Conservation (phyloP, 2,797 vertebrate genomes). For the Enoplosus armatus region DNA sequence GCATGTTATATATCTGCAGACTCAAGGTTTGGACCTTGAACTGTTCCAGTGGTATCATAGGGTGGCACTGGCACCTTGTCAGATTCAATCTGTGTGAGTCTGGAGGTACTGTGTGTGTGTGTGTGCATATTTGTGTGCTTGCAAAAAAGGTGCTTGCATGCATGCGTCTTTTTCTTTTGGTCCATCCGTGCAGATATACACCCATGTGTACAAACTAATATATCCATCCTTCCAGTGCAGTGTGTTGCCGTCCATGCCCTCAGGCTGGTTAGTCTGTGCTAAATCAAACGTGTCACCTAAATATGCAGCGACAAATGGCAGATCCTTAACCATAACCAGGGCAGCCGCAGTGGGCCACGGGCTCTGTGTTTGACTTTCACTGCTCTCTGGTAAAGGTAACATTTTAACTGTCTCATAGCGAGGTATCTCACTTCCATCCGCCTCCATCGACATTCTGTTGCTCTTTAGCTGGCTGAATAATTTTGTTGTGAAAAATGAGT, state of each 20-base stretch:
- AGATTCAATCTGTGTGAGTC: conserved; percentile 31
- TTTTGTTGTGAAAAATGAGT: not conserved
- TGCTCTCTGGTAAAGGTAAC: conserved; percentile 18
- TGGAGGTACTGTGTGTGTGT: conserved; percentile 6
- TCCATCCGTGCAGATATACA: conserved; percentile 2
- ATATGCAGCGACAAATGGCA: conserved; percentile 62
- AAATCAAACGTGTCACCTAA: conserved; percentile 73
- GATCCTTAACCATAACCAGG: conserved; percentile 43
- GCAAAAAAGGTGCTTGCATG: not conserved
- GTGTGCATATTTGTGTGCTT: not conserved
- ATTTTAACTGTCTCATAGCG: not conserved
- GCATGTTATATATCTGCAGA: conserved; percentile 20
- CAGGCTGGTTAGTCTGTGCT: conserved; percentile 65
- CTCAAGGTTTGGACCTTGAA: conserved; percentile 44
- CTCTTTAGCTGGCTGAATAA: not conserved
- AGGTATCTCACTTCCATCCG: not conserved
- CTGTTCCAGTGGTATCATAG: conserved; percentile 19
- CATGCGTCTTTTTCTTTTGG: conserved; percentile 8
- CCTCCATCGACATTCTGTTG: not conserved
- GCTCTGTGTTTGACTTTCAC: conserved; percentile 6
- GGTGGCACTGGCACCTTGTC: conserved; percentile 26
- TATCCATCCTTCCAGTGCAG: conserved; percentile 21
- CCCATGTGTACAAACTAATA: conserved; percentile 17
- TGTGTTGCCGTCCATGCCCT: conserved; percentile 42
- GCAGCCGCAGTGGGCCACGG: conserved; percentile 6